These are phyloP conservation scores for Mechanitis mazaeus DNA, from an alignment of 2,888 invertebrate genomes.

Conservation along the genomic window DNA sequence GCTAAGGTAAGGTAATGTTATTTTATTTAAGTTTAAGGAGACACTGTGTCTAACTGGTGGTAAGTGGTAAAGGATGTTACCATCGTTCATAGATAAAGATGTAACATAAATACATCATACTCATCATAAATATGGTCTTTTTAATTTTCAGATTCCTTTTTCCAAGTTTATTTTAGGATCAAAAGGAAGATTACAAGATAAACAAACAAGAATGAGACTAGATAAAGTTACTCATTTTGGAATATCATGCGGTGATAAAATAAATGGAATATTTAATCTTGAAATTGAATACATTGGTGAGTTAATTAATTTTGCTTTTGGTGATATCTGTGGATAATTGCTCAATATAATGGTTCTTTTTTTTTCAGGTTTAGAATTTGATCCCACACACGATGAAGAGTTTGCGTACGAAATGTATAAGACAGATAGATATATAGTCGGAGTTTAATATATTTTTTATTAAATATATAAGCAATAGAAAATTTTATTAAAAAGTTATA, in stretches of 20 bases:
- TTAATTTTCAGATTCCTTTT: constrained; percentile 88
- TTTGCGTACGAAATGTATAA: constrained; percentile 97
- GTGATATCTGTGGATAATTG: background rate
- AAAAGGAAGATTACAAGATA: constrained; percentile 92
- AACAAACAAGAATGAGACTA: constrained; percentile 79
- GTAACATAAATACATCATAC: no score
- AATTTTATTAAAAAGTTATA: no score
- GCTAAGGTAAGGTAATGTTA: constrained; percentile 78
- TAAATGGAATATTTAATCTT: constrained; percentile 89
- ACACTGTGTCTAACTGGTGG: no score
- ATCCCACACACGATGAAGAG: constrained; percentile 87
- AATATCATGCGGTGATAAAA: constrained; percentile 86
- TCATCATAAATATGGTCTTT: background rate
- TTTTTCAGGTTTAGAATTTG: constrained; percentile 82
- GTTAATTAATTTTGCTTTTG: constrained; percentile 17
- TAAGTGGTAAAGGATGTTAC: background rate
- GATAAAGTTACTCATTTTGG: constrained; percentile 84
- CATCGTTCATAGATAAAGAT: background rate
- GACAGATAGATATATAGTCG: constrained; percentile 80
- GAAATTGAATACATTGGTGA: constrained; percentile 90
- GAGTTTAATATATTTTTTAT: constrained; percentile 58
- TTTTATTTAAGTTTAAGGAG: no score
- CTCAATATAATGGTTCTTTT: constrained; percentile 11
- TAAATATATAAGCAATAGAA: no score
- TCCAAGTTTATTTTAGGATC: constrained; percentile 91